Base-by-base conservation (phyloP, 2,113 vertebrate genomes). In the Clarias macrocephalus region DNA sequence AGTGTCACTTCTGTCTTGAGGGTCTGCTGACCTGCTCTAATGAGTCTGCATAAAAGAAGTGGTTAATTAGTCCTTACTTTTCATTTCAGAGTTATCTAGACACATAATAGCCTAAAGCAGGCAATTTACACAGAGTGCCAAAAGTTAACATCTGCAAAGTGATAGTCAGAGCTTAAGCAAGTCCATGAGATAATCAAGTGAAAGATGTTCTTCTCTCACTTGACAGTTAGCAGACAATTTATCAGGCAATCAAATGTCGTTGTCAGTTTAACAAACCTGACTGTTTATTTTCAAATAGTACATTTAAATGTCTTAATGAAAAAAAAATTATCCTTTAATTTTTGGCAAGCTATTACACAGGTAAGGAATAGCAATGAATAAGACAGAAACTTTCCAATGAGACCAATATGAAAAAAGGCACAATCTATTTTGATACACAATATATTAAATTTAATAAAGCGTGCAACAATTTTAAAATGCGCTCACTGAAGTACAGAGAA, bases 61-160 rank as follows among this genome's bases (percentile, higher is more conserved):
- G 28, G 13, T 77, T 85, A 77, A 85, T 85, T 86, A 87, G 56
- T 42, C 80, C 18, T 16, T 52, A 81, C 57, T 81, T 84, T 87
- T 33, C 56, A 84, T 80, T 87, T 85, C n/a, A 77, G 79, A 13
- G 79, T 89, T 73, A 80, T 63, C 62, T 48, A 85, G 70, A 79
- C 48, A 66, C 73, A 82, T 85, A 83, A 84, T 63, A 18, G 77
- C 18, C 82, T 8, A 68, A 52, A 77, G 33, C 48, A 54, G 81
- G 16, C 80, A 82, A 65, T 86, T 89, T 57, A 59, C 63, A 79
- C 76, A 83, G 18, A 83, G 86, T 37, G 21, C 60, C 13, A 70
- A 82, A 82, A 57, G 70, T 85, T 83, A 82, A 72, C 54, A 16
- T 42, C n/a, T 37, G 59, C 25, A 48, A 77, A 68, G 42, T 23